phyloP scores from a whole-genome alignment of 2,888 invertebrate species.

The Rhaphigaster nebulosa region DNA sequence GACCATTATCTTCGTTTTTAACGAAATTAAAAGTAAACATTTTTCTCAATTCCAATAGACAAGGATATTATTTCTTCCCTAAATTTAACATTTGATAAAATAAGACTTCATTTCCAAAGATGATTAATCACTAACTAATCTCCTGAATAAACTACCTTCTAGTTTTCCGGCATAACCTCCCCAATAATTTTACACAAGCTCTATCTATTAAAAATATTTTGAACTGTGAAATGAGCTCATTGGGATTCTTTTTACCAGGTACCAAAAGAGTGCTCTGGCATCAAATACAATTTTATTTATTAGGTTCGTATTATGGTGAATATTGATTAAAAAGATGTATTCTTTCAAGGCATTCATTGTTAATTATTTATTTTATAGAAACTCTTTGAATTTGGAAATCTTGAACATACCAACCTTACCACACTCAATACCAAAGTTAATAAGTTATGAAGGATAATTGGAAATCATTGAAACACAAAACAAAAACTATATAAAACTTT shows the following conservation, averaged over 20 bases:
- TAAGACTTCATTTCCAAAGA: no score
- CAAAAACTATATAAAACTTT: no score
- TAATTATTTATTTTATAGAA: no score
- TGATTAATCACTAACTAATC: not conserved
- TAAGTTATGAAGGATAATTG: no score
- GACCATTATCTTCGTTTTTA: not conserved
- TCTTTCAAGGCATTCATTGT: no score
- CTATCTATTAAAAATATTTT: not conserved
- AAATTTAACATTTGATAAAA: not conserved
- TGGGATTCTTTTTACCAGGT: not conserved
- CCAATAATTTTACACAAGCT: not conserved
- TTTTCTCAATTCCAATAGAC: not conserved
- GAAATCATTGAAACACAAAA: no score
- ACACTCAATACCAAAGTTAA: no score
- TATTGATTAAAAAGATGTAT: no score
- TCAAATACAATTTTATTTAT: not conserved
- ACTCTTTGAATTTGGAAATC: no score
- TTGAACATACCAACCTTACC: no score
- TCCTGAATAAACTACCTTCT: not conserved
- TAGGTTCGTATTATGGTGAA: no score
- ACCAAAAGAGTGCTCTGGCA: not conserved
- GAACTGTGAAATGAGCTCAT: not conserved
- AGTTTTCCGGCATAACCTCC: not conserved
- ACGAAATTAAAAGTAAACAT: conserved; percentile 23
- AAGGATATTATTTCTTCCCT: not conserved